Percentiles rank a stretch among this genome's conserved stretches.
These are phyloP conservation scores for Imbricaverruca yamaguchii DNA, from an alignment of 2,888 invertebrate genomes.

Conservation along the genomic window DNA sequence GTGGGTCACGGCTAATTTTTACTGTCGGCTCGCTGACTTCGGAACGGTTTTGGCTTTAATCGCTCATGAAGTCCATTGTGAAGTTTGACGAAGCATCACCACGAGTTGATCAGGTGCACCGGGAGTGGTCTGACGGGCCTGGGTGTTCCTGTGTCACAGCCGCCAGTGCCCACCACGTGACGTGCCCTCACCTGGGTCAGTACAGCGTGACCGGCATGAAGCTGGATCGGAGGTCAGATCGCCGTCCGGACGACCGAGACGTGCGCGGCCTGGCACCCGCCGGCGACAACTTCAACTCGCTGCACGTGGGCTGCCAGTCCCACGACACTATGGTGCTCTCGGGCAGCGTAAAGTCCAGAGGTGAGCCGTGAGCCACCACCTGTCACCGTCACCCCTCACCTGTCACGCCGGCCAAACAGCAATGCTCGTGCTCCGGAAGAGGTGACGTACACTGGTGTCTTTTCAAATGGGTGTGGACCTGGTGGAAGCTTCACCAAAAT, in stretches of 20 bases:
- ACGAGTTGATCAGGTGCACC: not conserved
- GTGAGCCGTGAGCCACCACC: no score
- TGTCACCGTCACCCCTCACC: no score
- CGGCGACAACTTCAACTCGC: not conserved
- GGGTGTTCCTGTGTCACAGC: not conserved
- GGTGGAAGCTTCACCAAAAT: no score
- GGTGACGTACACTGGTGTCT: no score
- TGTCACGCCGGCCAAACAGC: no score
- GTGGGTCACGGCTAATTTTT: no score
- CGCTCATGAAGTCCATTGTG: no score
- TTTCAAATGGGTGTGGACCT: no score
- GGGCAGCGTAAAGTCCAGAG: not conserved
- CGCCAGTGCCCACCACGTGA: not conserved
- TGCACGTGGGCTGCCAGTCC: conserved; percentile 5
- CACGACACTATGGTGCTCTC: conserved; percentile 4
- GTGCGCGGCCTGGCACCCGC: not conserved
- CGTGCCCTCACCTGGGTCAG: conserved; percentile 10
- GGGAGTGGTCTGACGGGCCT: not conserved
- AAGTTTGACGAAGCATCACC: no score
- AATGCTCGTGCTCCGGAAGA: no score
- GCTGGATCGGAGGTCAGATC: not conserved
- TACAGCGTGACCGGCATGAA: conserved; percentile 4
- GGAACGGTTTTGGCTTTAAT: no score
- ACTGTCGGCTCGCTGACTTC: no score
- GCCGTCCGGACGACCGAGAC: not conserved